Evolutionary conservation across 2,113 vertebrate species (phyloP), one percentile per base, ranked within the genome.

Genomic region (Pelecanus crispus): DNA sequence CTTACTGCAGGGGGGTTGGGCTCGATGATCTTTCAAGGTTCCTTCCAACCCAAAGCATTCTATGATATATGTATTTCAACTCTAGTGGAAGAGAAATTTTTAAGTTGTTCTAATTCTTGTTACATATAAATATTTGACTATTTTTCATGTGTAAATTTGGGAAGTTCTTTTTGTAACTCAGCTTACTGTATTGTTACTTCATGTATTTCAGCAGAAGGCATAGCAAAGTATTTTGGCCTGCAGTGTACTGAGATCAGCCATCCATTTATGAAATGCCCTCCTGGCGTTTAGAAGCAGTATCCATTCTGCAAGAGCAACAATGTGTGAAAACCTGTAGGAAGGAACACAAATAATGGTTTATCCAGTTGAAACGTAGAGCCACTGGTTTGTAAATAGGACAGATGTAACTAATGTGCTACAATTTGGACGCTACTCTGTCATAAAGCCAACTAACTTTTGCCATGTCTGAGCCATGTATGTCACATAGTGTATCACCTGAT

Each of bases 311-410:
- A 89, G 92, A 91, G 77, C 86, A 94, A 62, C 53, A 85, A 14
- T 28, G 91, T 94, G 91, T 94, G 81, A 97, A 95, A 94, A 92
- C 49, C 71, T 68, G 66, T 45, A 92, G n/a, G 53, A 94, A 94
- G 70, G 36, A 89, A 79, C 22, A 24, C 62, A 92, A 94, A 85
- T 94, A 90, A 90, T 82, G 66, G 62, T 79, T 95, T 92, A 91
- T 94, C 66, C 86, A 80, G 36, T 82, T 82, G 68, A 97, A 94
- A 80, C 0, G 0, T 45, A 42, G 62, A 94, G 52, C 53, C 77
- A 75, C 29, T 84, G 65, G 65, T 88, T 95, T 92, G 86, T 94
- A 89, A 94, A 89, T 72, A 83, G 52, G 62, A 71, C 40, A 68
- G 50, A 67, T 53, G 44, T 91, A 85, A 91, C 58, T 90, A 68